Conservation (phyloP, 2,113 vertebrate genomes). For the Brachirus orientalis region DNA sequence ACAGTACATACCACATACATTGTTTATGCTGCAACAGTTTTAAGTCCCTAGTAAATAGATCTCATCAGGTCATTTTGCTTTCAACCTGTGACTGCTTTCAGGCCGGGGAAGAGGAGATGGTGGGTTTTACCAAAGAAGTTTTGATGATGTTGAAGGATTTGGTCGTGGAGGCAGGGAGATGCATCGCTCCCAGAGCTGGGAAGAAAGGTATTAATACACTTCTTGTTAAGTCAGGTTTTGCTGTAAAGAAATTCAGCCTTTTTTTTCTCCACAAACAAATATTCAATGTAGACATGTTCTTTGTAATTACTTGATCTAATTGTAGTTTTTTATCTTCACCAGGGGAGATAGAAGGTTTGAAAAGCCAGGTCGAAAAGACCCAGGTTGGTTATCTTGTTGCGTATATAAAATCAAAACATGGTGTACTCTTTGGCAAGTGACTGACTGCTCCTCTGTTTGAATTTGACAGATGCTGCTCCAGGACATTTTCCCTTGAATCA, state of each 20-base stretch:
- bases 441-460: slow-evolving; percentile 39
- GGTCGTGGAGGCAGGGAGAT: slow-evolving; percentile 95
- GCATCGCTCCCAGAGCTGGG: slow-evolving; percentile 99
- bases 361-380: slow-evolving; percentile 98
- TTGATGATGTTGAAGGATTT: slow-evolving; percentile 98
- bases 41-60: too few species aligned
- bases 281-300: not conserved
- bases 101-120: slow-evolving; percentile 97
- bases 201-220: slow-evolving; percentile 90
- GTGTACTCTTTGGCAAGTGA: not conserved
- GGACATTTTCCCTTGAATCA: slow-evolving; percentile 84
- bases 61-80: not conserved
- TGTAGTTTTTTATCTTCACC: slow-evolving; percentile 39
- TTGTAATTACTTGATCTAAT: not conserved
- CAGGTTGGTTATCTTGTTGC: slow-evolving; percentile 87
- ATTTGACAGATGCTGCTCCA: slow-evolving; percentile 61
- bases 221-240: not conserved
- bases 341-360: slow-evolving; percentile 99
- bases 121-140: slow-evolving; percentile 99
- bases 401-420: too few species aligned
- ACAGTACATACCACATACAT: too few species aligned
- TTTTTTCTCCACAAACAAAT: not conserved
- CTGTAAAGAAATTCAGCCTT: not conserved
- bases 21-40: too few species aligned
- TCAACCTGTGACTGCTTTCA: slow-evolving; percentile 62